phyloP scores from a whole-genome alignment of 2,113 vertebrate genomes.

The Vulpes ferrilata region DNA sequence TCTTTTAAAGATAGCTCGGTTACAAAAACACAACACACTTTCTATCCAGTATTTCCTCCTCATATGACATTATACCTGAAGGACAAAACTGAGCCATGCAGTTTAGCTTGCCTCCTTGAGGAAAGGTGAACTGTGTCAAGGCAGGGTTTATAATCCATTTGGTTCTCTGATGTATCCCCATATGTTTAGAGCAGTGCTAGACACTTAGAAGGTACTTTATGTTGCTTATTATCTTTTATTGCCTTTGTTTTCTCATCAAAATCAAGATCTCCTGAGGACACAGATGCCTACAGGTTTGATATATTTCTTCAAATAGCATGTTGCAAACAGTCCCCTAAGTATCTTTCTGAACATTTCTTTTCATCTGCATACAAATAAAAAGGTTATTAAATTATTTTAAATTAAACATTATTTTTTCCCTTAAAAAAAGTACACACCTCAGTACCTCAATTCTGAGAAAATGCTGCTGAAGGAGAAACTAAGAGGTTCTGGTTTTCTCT shows the following conservation, averaged over 20 bases:
- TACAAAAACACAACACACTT: background rate
- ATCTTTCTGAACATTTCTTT: background rate
- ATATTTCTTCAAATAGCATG: background rate
- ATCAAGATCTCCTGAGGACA: background rate
- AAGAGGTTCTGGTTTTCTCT: background rate
- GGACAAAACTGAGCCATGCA: background rate
- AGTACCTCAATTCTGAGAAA: background rate
- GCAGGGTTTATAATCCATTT: background rate
- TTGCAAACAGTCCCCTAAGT: background rate
- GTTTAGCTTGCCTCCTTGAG: background rate
- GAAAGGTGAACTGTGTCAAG: background rate
- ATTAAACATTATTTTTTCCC: background rate
- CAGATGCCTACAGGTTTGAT: background rate
- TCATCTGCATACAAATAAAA: background rate
- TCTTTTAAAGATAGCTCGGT: background rate
- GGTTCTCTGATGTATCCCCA: background rate
- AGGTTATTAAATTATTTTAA: background rate
- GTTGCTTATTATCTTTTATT: background rate
- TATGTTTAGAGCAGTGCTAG: background rate
- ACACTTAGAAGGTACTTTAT: background rate
- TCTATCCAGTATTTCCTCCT: background rate
- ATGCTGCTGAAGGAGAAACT: background rate
- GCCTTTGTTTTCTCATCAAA: background rate
- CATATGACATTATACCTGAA: background rate
- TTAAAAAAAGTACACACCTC: background rate